phyloP scores from a whole-genome alignment of 2,888 invertebrate genomes.

The Zhuqinia jingwanae region DNA sequence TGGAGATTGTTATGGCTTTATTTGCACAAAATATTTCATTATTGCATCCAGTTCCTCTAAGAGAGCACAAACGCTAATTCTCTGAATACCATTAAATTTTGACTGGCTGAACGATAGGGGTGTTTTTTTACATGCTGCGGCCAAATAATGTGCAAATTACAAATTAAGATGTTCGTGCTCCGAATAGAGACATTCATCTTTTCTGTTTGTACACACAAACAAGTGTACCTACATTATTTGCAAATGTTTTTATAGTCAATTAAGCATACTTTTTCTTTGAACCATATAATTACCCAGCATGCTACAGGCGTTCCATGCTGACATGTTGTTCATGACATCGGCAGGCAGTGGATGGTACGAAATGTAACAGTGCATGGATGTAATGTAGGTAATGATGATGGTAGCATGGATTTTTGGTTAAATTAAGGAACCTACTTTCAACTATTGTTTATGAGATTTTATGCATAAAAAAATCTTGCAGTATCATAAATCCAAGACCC shows the following conservation, averaged over 20 bases:
- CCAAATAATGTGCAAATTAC: constrained; percentile 29
- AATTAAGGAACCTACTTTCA: too few relatives aligned
- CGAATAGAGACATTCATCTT: neutral
- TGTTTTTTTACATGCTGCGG: constrained; percentile 19
- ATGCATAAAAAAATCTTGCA: too few relatives aligned
- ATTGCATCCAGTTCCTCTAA: too few relatives aligned
- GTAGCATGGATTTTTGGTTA: too few relatives aligned
- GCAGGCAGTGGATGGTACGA: neutral
- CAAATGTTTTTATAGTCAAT: neutral
- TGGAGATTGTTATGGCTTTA: neutral
- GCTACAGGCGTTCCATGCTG: neutral
- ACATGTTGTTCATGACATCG: neutral
- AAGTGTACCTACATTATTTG: neutral
- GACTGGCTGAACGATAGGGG: constrained; percentile 29
- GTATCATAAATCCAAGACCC: too few relatives aligned
- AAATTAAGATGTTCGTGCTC: constrained; percentile 39
- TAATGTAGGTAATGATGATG: neutral
- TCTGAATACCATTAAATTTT: neutral
- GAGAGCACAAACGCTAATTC: neutral
- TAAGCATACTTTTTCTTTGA: neutral
- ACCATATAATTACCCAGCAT: neutral
- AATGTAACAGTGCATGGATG: neutral
- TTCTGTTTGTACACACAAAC: neutral
- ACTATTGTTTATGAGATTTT: too few relatives aligned
- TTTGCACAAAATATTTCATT: neutral